A percentile compares a stretch with the other conserved stretches of the same genome.
These are phyloP conservation scores for Ommatoiulus sabulosus DNA, from an alignment of 2,888 invertebrate genomes.

Conservation along the genomic window DNA sequence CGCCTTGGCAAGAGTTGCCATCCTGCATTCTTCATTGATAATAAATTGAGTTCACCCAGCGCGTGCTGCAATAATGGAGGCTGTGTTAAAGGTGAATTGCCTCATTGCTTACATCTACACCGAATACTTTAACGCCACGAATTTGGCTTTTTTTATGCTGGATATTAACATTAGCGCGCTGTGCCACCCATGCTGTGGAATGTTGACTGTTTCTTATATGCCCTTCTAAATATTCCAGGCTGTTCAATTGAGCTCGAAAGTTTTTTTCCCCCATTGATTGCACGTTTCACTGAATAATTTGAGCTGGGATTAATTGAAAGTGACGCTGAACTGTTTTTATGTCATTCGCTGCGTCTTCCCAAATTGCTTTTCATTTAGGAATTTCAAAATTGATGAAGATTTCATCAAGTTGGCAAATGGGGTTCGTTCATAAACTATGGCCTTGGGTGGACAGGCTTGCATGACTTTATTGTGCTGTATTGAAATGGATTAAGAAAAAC, in stretches of 20 bases:
- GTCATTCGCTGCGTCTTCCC: neutral
- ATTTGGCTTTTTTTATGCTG: constrained; percentile 4
- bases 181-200: constrained; percentile 50
- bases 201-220: constrained; percentile 27
- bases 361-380: neutral
- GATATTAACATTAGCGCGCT: neutral
- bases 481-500: no score
- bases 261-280: neutral
- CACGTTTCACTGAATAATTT: constrained; percentile 16
- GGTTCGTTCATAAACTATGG: neutral
- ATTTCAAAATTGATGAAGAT: neutral
- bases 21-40: constrained; percentile 31
- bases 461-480: no score
- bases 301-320: neutral
- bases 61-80: neutral
- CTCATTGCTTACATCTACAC: constrained; percentile 2
- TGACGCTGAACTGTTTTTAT: neutral
- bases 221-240: neutral
- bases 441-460: no score
- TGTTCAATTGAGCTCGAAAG: neutral
- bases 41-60: constrained; percentile 6
- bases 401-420: neutral
- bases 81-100: constrained; percentile 24
- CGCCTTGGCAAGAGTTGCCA: neutral
- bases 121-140: constrained; percentile 24